A percentile compares a stretch with the other conserved stretches of the same genome.
Evolutionary conservation across 2,888 invertebrate genomes (phyloP).

Genomic region (Argyresthia albistria): DNA sequence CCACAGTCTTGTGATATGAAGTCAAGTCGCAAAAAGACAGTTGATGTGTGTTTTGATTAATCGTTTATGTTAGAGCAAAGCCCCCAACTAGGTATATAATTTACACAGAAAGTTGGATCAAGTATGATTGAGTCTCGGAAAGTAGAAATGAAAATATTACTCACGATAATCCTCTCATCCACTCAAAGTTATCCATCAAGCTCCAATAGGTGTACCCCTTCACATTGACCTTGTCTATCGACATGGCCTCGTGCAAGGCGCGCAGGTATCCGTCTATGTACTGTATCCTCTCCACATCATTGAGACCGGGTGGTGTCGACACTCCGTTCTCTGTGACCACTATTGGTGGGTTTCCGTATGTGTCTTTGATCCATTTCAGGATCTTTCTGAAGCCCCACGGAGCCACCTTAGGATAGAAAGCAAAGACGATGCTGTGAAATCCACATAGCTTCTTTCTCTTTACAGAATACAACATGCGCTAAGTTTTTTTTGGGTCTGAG

Average conservation of each 20-base stretch:
- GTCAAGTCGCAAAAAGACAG: too few relatives aligned
- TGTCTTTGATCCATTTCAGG: conserved; percentile 73
- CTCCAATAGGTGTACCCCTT: conserved; percentile 84
- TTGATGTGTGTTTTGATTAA: too few relatives aligned
- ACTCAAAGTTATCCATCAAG: conserved; percentile 87
- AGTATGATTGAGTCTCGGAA: too few relatives aligned
- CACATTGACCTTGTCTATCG: conserved; percentile 71
- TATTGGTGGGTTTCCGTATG: conserved; percentile 71
- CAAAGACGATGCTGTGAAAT: neutral
- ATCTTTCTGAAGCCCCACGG: conserved; percentile 77
- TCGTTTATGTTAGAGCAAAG: too few relatives aligned
- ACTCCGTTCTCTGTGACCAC: conserved; percentile 76
- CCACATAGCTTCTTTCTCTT: too few relatives aligned
- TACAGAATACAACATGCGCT: too few relatives aligned
- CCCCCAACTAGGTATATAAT: too few relatives aligned
- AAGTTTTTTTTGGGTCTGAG: too few relatives aligned
- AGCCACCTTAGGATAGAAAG: conserved; percentile 56
- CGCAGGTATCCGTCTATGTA: conserved; percentile 66
- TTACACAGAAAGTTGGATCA: too few relatives aligned
- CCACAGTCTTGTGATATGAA: too few relatives aligned
- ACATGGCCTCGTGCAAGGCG: conserved; percentile 53
- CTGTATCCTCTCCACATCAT: conserved; percentile 59
- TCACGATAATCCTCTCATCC: conserved; percentile 81
- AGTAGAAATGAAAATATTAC: conserved; percentile 15
- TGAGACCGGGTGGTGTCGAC: conserved; percentile 51